Conservation (phyloP, 2,113 vertebrate genomes). For the Channa maculata region DNA sequence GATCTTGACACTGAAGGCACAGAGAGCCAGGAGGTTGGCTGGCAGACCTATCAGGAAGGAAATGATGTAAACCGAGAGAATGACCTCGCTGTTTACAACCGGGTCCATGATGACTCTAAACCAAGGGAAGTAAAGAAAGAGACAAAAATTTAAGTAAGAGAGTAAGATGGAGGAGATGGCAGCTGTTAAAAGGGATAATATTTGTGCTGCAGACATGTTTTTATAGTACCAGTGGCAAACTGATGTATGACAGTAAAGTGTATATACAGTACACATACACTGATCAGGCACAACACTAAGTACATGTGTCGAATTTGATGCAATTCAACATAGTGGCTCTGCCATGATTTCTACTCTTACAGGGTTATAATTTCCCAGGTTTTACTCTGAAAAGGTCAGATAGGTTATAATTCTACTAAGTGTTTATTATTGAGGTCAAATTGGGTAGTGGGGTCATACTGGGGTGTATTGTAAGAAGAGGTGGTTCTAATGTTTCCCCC, state of each 20-base stretch:
- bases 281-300: too few species aligned
- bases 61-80: slow-evolving; percentile 79
- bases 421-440: neutral
- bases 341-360: too few species aligned
- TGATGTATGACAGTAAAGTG: slow-evolving; percentile 29
- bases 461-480: too few species aligned
- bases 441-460: too few species aligned
- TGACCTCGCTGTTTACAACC: slow-evolving; percentile 26
- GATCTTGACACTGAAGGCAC: slow-evolving; percentile 79
- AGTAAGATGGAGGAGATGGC: too few species aligned
- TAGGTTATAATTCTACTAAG: too few species aligned
- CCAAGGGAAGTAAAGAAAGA: neutral
- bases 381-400: too few species aligned
- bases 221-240: slow-evolving; percentile 58
- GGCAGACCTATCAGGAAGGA: slow-evolving; percentile 84
- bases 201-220: too few species aligned
- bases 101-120: slow-evolving; percentile 26
- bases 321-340: too few species aligned
- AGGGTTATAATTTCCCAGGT: slow-evolving; percentile 38
- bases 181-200: neutral
- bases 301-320: too few species aligned
- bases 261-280: too few species aligned
- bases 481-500: too few species aligned
- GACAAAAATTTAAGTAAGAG: neutral
- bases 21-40: slow-evolving; percentile 82